These are phyloP conservation scores for Lepidothrix coronata DNA, from an alignment of 2,113 vertebrate species.

Conservation along the genomic window DNA sequence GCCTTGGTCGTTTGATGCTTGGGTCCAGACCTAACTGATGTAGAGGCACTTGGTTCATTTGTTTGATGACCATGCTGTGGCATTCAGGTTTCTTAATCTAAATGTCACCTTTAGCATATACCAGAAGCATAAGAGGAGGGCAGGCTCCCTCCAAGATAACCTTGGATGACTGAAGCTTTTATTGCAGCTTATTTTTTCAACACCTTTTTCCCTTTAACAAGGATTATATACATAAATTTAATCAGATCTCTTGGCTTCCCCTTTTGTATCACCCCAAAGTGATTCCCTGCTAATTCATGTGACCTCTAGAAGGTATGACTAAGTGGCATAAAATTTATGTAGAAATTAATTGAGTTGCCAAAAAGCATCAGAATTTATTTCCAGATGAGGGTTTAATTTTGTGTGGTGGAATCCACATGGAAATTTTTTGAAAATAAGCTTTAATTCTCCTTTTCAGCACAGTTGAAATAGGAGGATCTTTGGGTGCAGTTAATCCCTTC, in stretches of 20 bases:
- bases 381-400: background rate
- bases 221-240: background rate
- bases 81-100: background rate
- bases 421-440: background rate
- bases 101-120: background rate
- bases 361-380: background rate
- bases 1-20: background rate
- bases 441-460: background rate
- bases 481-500: background rate
- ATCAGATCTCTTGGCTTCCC: background rate
- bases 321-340: background rate
- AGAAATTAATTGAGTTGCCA: background rate
- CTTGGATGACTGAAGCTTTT: background rate
- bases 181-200: background rate
- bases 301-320: background rate
- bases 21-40: background rate
- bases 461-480: background rate
- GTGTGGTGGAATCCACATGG: background rate
- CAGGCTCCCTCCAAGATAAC: background rate
- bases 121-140: background rate
- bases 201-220: background rate
- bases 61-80: background rate
- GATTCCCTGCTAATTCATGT: background rate
- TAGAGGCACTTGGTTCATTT: background rate
- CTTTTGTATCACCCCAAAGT: background rate